phyloP scores from a whole-genome alignment of 2,797 vertebrate genomes.

The Ateles fusciceps region DNA sequence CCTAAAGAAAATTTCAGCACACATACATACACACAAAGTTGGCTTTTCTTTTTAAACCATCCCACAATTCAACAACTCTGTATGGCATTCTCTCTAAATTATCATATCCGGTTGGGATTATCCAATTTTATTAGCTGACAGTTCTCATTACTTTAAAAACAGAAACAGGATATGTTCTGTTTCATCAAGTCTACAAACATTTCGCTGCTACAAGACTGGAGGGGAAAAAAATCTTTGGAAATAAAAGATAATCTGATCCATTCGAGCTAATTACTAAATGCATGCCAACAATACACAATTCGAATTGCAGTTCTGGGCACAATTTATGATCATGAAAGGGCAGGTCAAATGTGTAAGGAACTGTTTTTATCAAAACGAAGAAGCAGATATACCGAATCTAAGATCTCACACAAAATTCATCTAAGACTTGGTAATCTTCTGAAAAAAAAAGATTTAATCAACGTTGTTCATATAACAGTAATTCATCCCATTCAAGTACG shows the following conservation, averaged over 20 bases:
- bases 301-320: conserved; percentile 40
- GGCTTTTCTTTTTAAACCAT: conserved; percentile 24
- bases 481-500: conserved; percentile 5
- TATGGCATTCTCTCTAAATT: conserved; percentile 46
- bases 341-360: neutral
- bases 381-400: conserved; percentile 22
- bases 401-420: conserved; percentile 23
- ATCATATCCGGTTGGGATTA: conserved; percentile 11
- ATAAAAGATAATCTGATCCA: conserved; percentile 62
- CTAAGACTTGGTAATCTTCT: neutral
- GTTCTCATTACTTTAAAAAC: conserved; percentile 46
- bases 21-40: neutral
- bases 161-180: conserved; percentile 24
- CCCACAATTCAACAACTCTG: neutral
- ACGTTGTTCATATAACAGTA: conserved; percentile 36
- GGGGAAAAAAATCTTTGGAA: neutral
- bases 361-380: conserved; percentile 41
- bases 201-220: neutral
- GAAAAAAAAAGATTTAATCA: neutral
- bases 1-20: conserved; percentile 21
- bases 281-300: conserved; percentile 50
- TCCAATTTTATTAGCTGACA: conserved; percentile 46
- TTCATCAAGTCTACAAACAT: conserved; percentile 51
- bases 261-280: conserved; percentile 53
- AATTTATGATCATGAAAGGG: conserved; percentile 13